Base-by-base conservation (phyloP, 2,888 invertebrate species). In the Protophormia terraenovae region DNA sequence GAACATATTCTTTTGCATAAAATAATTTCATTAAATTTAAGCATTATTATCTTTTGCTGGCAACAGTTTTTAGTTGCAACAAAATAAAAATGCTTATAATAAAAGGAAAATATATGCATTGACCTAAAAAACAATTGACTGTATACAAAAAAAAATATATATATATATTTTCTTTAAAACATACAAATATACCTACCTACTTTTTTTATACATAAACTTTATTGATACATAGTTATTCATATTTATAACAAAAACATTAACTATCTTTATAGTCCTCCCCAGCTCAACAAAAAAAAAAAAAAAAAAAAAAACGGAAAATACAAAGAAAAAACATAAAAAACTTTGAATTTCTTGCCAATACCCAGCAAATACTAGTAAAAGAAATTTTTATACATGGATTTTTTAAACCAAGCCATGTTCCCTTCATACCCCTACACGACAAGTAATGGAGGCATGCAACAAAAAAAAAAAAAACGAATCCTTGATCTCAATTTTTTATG, bases 151-250 rank as follows among this genome's bases (percentile, higher is more conserved):
- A 24, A 27, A 71, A 6, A 1, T 45, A 45, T 4, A 45, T 16
- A 16, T 16, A 45, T 45, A 45, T 45, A 45, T 16, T 4, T n/a
- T 16, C 16, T 4, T 29, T 35, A 32, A 5, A n/a, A 32, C 66
- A 45, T 47, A 12, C 45, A 29, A 14, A 12, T 22, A 35, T 14
- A 47, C 24, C 22, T 55, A 16, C 58, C 1, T 32, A n/a, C 16
- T n/a, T n/a, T n/a, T n/a, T n/a, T n/a, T n/a, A 27, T n/a, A 38
- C 27, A 71, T 22, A 47, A 29, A 41, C 72, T 67, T 60, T 67
- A 84, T 73, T 69, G 72, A 60, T 77, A n/a, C n/a, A n/a, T n/a
- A 71, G 82, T 78, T 75, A 82, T 75, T 82, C 78, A 79, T 85
- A 85, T 82, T 78, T 66, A 72, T 77, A 41, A 73, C 64, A 71